These are phyloP conservation scores for Tholera decimalis DNA, from an alignment of 2,888 invertebrate species.

Conservation along the genomic window DNA sequence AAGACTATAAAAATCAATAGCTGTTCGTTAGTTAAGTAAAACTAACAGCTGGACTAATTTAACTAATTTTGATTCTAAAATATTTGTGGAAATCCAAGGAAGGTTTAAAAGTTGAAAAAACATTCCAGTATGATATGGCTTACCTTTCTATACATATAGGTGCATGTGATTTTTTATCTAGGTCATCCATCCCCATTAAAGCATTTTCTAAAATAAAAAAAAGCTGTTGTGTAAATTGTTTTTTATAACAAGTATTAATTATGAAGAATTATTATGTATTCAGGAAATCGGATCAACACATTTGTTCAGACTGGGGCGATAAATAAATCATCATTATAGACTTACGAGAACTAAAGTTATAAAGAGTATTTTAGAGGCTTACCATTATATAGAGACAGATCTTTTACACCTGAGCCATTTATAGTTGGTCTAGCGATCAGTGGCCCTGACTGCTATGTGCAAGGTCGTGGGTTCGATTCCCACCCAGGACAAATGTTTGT, in stretches of 20 bases:
- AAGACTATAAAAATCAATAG: neutral
- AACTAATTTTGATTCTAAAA: too few relatives aligned
- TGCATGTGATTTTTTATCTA: neutral
- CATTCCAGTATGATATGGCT: too few relatives aligned
- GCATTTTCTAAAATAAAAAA: neutral
- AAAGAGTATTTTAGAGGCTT: neutral
- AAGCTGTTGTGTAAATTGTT: neutral
- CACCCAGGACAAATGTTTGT: too few relatives aligned
- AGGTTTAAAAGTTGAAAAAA: neutral
- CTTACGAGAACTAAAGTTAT: neutral
- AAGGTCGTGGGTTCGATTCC: too few relatives aligned
- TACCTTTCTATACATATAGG: neutral
- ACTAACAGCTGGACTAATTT: too few relatives aligned
- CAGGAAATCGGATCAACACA: conserved; percentile 70
- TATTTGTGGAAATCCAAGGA: too few relatives aligned
- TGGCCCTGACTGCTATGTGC: too few relatives aligned
- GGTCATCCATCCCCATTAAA: neutral
- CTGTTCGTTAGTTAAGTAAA: too few relatives aligned
- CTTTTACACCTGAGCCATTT: neutral
- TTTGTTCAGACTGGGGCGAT: conserved; percentile 82
- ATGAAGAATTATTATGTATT: conserved; percentile 17
- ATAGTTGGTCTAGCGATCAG: too few relatives aligned
- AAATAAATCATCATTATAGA: conserved; percentile 72
- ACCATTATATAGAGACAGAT: neutral
- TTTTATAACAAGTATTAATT: neutral